A percentile compares a stretch with the other conserved stretches of the same genome.
Conservation (phyloP, 1,140 invertebrate species). For the Hetaerina americana region DNA sequence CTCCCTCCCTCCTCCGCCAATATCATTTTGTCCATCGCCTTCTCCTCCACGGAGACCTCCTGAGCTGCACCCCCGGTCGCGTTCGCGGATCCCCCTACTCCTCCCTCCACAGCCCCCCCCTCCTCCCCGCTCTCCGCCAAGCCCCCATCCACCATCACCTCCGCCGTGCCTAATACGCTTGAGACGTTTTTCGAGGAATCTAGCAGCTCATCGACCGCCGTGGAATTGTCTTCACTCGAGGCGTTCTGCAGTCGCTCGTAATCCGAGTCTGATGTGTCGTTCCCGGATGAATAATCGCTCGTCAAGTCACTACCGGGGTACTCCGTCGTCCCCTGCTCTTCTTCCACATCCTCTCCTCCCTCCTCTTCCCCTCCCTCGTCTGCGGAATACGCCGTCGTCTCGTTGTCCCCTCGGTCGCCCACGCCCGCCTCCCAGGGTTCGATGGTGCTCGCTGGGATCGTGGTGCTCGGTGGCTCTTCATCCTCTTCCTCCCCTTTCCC, state of each 20-base stretch:
- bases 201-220: no score
- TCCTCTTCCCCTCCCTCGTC: neutral
- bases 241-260: no score
- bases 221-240: no score
- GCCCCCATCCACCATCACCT: slow-evolving; percentile 22
- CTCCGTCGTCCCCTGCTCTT: no score
- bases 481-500: neutral
- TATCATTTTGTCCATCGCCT: neutral
- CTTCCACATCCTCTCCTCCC: no score
- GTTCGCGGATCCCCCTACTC: neutral
- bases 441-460: neutral
- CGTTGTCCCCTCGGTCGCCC: neutral
- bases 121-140: slow-evolving; percentile 17
- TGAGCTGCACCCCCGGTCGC: neutral
- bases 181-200: no score
- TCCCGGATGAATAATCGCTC: no score
- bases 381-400: neutral
- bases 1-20: neutral
- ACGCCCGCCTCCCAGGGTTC: neutral
- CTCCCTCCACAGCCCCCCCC: neutral
- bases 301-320: no score
- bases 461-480: neutral
- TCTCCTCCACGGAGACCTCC: neutral
- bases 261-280: no score
- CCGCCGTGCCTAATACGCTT: slow-evolving; percentile 11